Conservation (phyloP, 2,113 vertebrate genomes). For the Ageneiosus marmoratus region DNA sequence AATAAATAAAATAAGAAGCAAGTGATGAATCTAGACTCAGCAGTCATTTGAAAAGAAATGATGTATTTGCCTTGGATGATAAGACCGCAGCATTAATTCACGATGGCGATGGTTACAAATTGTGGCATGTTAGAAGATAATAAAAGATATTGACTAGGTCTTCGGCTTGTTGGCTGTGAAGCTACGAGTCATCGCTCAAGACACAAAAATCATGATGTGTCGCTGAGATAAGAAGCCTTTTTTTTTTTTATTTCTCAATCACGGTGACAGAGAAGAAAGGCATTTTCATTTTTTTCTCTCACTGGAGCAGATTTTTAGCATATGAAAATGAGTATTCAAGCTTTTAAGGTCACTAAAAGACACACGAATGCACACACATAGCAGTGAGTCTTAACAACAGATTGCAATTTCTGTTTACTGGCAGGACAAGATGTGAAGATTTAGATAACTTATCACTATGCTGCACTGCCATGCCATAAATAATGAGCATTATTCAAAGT, state of each 20-base stretch:
- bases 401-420: slow-evolving; percentile 44
- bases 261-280: neutral
- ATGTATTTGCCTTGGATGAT: slow-evolving; percentile 3
- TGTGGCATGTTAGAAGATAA: slow-evolving; percentile 27
- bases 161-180: neutral
- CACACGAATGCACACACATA: neutral
- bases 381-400: slow-evolving; percentile 21
- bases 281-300: neutral
- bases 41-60: slow-evolving; percentile 15
- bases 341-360: neutral
- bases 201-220: neutral
- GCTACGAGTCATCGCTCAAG: neutral
- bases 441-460: slow-evolving; percentile 65
- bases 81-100: slow-evolving; percentile 5
- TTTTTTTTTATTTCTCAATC: neutral
- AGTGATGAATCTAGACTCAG: slow-evolving; percentile 10
- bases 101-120: slow-evolving; percentile 1
- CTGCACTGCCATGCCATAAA: slow-evolving; percentile 66
- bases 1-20: neutral
- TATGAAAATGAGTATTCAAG: neutral
- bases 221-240: neutral
- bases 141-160: slow-evolving; percentile 19
- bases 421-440: slow-evolving; percentile 65
- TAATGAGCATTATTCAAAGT: slow-evolving; percentile 67
- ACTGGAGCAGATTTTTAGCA: neutral